Conservation (phyloP, 2,888 invertebrate species). For the Desoria tigrina region DNA sequence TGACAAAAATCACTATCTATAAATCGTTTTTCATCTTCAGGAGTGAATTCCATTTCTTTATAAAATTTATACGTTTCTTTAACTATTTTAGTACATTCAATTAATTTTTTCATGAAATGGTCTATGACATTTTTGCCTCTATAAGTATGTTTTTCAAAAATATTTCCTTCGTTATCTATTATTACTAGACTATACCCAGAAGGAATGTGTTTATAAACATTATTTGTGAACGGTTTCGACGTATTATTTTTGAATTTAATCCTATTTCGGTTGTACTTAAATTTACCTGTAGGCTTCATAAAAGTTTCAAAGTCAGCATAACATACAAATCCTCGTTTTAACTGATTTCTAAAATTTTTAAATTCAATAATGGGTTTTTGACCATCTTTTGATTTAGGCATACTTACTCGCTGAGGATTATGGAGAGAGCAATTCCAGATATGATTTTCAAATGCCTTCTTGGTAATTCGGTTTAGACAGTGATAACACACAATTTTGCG, state of each 20-base stretch:
- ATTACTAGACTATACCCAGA: conserved; percentile 13
- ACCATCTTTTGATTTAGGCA: not conserved
- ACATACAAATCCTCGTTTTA: not conserved
- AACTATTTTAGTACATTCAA: not conserved
- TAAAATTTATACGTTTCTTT: too few relatives aligned
- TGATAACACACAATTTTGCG: not conserved
- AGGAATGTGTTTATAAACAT: conserved; percentile 12
- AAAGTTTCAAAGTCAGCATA: conserved; percentile 8
- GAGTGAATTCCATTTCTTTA: not conserved
- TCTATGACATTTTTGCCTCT: conserved; percentile 2
- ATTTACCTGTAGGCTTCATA: not conserved
- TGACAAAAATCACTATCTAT: not conserved
- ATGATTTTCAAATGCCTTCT: not conserved
- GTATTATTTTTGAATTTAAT: not conserved
- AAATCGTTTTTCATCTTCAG: not conserved
- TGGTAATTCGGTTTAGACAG: not conserved
- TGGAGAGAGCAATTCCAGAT: not conserved
- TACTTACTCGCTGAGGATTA: not conserved
- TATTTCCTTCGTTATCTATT: conserved; percentile 1
- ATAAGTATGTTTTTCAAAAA: not conserved
- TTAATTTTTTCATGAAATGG: not conserved
- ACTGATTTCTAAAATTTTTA: not conserved
- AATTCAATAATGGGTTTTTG: not conserved
- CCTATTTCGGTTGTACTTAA: too few relatives aligned
- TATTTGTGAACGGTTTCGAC: not conserved